These are phyloP conservation scores for Hyposoter didymator DNA, from an alignment of 2,888 invertebrate genomes.

Conservation along the genomic window DNA sequence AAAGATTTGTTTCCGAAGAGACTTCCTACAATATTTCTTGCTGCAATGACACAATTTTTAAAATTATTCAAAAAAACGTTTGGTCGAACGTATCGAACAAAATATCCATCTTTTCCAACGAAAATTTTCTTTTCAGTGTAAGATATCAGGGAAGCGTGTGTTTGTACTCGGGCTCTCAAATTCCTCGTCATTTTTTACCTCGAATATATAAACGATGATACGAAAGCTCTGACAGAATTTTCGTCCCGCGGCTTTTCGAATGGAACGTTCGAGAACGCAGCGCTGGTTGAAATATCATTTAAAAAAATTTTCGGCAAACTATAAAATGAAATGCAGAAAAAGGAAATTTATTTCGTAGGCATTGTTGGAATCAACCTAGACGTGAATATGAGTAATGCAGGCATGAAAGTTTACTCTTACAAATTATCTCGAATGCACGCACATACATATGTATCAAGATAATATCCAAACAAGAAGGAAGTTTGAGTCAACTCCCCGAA, in stretches of 20 bases:
- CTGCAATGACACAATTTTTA: no score
- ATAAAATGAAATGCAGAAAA: neutral
- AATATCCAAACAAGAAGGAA: conserved; percentile 31
- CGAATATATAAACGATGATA: neutral
- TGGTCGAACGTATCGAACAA: no score
- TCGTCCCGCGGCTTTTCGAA: neutral
- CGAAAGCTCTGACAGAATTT: neutral
- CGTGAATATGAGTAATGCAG: conserved; percentile 10
- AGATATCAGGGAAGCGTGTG: neutral
- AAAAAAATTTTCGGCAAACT: neutral
- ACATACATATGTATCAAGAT: conserved; percentile 12
- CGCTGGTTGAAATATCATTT: no score
- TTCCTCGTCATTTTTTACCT: neutral
- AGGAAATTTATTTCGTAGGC: neutral
- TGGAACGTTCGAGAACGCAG: no score
- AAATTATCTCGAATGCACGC: conserved; percentile 32
- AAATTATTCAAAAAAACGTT: no score
- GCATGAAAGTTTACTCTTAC: conserved; percentile 9
- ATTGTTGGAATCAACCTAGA: neutral
- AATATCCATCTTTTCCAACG: no score
- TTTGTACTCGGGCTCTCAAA: neutral
- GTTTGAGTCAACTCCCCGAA: conserved; percentile 36
- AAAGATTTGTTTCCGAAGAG: no score
- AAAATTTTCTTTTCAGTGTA: no score
- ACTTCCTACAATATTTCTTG: no score